These are phyloP conservation scores for Plebejus melissa DNA, from an alignment of 2,888 invertebrate genomes.

Conservation along the genomic window DNA sequence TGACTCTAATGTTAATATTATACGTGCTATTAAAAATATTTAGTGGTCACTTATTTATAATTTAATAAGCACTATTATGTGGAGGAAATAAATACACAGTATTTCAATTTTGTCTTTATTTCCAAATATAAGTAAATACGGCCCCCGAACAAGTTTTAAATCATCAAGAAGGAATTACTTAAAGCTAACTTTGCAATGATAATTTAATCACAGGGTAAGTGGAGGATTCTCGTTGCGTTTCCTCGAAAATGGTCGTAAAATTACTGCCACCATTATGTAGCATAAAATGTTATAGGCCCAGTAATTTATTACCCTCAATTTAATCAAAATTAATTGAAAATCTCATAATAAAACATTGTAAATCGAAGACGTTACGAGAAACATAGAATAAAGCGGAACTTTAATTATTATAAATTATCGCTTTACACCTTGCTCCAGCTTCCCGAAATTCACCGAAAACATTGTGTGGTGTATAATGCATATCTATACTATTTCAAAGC, in stretches of 20 bases:
- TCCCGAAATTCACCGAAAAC: slow-evolving; percentile 18
- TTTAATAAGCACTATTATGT: too few relatives aligned
- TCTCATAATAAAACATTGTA: slow-evolving; percentile 18
- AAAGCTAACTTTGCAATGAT: slow-evolving; percentile 25
- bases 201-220: slow-evolving; percentile 41
- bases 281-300: slow-evolving; percentile 45
- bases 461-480: neutral
- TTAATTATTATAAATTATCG: slow-evolving; percentile 12
- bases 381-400: neutral
- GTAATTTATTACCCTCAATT: slow-evolving; percentile 45
- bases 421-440: neutral
- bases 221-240: slow-evolving; percentile 54
- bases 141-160: neutral
- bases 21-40: too few relatives aligned
- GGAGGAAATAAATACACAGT: too few relatives aligned
- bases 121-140: neutral
- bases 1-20: too few relatives aligned
- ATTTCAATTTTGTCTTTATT: neutral
- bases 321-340: slow-evolving; percentile 29
- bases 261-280: slow-evolving; percentile 47
- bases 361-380: slow-evolving; percentile 4
- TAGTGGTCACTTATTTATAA: too few relatives aligned
- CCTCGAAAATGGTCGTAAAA: slow-evolving; percentile 57
- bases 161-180: neutral
- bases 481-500: too few relatives aligned